These are phyloP conservation scores for Scaptomyza cyrtandrae DNA, from an alignment of 2,888 invertebrate genomes.

Conservation along the genomic window DNA sequence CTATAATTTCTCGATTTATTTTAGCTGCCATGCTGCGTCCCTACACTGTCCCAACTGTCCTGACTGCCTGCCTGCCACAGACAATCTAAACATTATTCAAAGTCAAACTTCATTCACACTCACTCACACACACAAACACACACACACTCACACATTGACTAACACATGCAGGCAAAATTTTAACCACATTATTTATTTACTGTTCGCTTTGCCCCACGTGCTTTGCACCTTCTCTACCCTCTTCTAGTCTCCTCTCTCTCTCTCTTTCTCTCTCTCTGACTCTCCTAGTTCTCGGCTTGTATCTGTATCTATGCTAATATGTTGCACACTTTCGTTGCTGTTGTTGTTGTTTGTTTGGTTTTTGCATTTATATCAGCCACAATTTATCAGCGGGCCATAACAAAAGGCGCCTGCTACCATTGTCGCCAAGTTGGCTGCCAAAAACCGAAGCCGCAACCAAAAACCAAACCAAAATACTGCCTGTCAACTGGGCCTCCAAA, in stretches of 20 bases:
- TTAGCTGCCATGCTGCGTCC: slow-evolving; percentile 46
- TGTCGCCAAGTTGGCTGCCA: slow-evolving; percentile 79
- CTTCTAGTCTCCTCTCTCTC: not conserved
- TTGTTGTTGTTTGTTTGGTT: slow-evolving; percentile 49
- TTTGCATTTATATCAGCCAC: slow-evolving; percentile 77
- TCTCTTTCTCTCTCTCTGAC: not conserved
- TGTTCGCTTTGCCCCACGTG: slow-evolving; percentile 55
- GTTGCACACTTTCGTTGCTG: slow-evolving; percentile 66
- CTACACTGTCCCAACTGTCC: slow-evolving; percentile 34
- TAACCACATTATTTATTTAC: slow-evolving; percentile 80
- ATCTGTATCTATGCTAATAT: slow-evolving; percentile 66
- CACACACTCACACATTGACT: slow-evolving; percentile 15
- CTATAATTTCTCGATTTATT: slow-evolving; percentile 80
- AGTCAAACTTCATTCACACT: slow-evolving; percentile 80
- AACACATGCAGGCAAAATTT: slow-evolving; percentile 66
- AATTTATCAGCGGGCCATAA: slow-evolving; percentile 79
- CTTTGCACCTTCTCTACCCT: slow-evolving; percentile 7
- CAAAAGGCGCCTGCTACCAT: slow-evolving; percentile 73
- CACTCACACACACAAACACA: slow-evolving; percentile 52
- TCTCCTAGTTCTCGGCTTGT: slow-evolving; percentile 19
- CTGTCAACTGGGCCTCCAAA: slow-evolving; percentile 46
- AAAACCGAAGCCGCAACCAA: slow-evolving; percentile 69
- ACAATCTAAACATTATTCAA: slow-evolving; percentile 80
- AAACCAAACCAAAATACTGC: slow-evolving; percentile 61
- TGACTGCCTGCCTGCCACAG: slow-evolving; percentile 73